Conservation (phyloP, 2,888 invertebrate genomes). For the Epistrophella euchroma region DNA sequence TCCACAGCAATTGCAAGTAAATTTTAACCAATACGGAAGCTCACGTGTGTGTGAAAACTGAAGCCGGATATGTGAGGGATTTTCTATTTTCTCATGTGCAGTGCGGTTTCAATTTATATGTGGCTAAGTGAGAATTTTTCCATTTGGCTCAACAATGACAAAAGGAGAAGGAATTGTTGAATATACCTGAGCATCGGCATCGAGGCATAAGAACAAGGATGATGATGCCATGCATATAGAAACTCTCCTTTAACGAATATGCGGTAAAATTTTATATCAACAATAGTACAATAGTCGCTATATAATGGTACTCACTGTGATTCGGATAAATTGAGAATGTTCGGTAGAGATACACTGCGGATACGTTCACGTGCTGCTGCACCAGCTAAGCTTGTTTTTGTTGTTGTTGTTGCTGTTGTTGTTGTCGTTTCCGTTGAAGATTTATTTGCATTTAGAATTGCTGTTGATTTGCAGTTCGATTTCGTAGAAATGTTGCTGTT, state of each 20-base stretch:
- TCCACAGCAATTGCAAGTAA: constrained; percentile 3
- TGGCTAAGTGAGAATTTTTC: constrained; percentile 42
- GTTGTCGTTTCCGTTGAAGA: constrained; percentile 33
- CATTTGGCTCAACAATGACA: constrained; percentile 43
- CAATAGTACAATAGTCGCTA: background rate
- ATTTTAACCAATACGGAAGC: constrained; percentile 3
- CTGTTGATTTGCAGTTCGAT: constrained; percentile 58
- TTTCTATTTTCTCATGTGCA: constrained; percentile 26
- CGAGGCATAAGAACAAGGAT: constrained; percentile 1
- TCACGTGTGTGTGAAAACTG: constrained; percentile 9
- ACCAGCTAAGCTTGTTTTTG: background rate
- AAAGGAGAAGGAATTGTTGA: background rate
- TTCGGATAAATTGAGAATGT: constrained; percentile 76
- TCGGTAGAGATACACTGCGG: constrained; percentile 80
- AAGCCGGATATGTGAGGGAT: constrained; percentile 55
- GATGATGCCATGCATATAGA: background rate
- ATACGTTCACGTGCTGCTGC: constrained; percentile 63
- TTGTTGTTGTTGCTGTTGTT: background rate
- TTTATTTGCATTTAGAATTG: constrained; percentile 64
- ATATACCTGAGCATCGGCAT: background rate
- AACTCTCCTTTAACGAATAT: background rate
- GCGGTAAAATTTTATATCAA: background rate
- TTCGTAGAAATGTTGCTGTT: constrained; percentile 67
- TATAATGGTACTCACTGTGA: constrained; percentile 59
- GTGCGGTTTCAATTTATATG: constrained; percentile 29